Base-by-base conservation (phyloP, 2,888 invertebrate species). In the Latrodectus hesperus region DNA sequence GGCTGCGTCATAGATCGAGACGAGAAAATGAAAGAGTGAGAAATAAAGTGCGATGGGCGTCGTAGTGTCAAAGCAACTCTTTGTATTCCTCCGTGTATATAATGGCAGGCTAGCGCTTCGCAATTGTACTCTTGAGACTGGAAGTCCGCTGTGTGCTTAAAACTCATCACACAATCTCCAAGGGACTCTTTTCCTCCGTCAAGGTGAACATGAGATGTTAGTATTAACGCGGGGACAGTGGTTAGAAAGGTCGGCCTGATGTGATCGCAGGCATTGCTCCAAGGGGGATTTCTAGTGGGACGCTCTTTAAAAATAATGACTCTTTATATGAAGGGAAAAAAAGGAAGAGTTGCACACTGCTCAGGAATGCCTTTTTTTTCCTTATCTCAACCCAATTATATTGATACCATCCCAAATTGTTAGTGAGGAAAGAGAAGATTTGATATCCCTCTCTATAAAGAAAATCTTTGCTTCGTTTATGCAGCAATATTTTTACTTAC, bases 61-160 rank as follows among this genome's bases (percentile, higher is more conserved):
- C 76, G 38, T 74, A 67, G 74, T 79, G 67, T 64, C 79, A 75
- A 80, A 71, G 74, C 73, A 79, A 85, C 85, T 79, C 79, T 85
- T 85, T 85, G 80, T 80, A 71, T 64, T 74, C 80, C 80, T 70
- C 51, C 79, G 81, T 86, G 81, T 81, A 80, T 80, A 86, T 86
- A 86, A 86, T 86, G 81, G 86, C 81, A 77, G 65, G 71, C 80
- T 70, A 86, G 79, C 51, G 78, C 84, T 80, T 70, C 60, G 70
- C 85, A 80, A 86, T 86, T 86, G 86, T 81, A 80, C 86, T 86
- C 86, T 52, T 53, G 86, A 81, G 86, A 85, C 75, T 51, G 16
- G 17, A 22, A 76, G 83, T 51, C 81, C 68, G 22, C 74, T 80
- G 79, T 74, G 67, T 77, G 81, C 86, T 86, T 81, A 86, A 86